These are phyloP conservation scores for Hemithea aestivaria DNA, from an alignment of 2,888 invertebrate genomes.

Conservation along the genomic window DNA sequence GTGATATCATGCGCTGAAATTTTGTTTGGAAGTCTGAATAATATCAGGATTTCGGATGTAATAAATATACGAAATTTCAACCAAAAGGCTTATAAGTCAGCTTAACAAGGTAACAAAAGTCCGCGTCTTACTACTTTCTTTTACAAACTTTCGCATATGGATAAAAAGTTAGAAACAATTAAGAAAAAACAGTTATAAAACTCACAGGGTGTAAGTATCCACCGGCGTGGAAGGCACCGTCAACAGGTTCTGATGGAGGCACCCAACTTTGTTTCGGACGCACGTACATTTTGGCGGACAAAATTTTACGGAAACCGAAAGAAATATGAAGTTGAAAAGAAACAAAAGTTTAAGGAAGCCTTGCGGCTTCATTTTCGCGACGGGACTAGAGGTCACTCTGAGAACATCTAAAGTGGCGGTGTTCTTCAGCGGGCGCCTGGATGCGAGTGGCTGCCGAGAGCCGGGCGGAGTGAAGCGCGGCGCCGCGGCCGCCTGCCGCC, in stretches of 20 bases:
- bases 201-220: constrained; percentile 63
- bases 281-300: constrained; percentile 62
- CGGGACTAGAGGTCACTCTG: constrained; percentile 3
- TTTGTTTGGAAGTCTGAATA: no score
- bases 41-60: no score
- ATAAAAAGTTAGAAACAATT: no score
- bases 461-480: constrained; percentile 1
- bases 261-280: constrained; percentile 47
- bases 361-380: constrained; percentile 35
- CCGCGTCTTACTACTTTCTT: no score
- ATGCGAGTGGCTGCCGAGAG: constrained; percentile 12
- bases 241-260: constrained; percentile 51
- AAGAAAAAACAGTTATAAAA: no score
- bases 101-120: no score
- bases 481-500: not conserved
- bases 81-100: no score
- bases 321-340: constrained; percentile 36
- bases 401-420: not conserved
- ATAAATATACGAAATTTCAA: no score
- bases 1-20: no score
- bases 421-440: constrained; percentile 12
- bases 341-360: constrained; percentile 42
- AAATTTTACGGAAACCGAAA: constrained; percentile 31
- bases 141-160: no score
- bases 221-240: constrained; percentile 47